Evolutionary conservation across 2,113 vertebrate species (phyloP).

Genomic region (Asarcornis scutulata): DNA sequence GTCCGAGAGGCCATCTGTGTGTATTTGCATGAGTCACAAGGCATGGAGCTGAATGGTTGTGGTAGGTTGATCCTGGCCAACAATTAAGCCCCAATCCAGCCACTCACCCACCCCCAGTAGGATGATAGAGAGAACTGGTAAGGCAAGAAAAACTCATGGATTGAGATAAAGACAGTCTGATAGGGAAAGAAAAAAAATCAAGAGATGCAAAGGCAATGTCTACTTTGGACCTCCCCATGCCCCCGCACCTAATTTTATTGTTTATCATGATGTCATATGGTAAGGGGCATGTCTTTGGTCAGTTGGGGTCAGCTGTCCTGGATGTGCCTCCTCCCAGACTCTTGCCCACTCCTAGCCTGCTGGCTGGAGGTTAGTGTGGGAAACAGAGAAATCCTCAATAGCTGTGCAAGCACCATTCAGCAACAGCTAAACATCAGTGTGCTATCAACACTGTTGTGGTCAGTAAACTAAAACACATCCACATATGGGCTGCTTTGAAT

Average conservation of each 20-base stretch:
- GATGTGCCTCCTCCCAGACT: background rate
- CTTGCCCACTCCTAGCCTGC: background rate
- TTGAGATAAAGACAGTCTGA: background rate
- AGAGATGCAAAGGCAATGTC: too few species aligned
- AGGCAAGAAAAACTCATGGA: background rate
- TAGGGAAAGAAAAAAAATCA: background rate
- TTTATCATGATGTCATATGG: background rate
- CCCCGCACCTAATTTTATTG: background rate
- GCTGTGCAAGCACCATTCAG: background rate
- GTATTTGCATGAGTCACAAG: background rate
- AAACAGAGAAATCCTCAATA: background rate
- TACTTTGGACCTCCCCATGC: background rate
- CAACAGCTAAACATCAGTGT: background rate
- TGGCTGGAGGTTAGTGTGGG: background rate
- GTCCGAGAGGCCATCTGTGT: background rate
- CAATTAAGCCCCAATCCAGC: background rate
- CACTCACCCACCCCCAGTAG: rapidly evolving
- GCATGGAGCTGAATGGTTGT: background rate
- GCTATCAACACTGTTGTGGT: background rate
- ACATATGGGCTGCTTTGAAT: background rate
- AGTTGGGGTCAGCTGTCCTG: background rate
- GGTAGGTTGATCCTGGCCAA: rapidly evolving
- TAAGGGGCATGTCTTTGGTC: background rate
- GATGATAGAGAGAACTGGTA: rapidly evolving
- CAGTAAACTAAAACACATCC: background rate